Evolutionary conservation across 2,113 vertebrate genomes (phyloP).

Genomic region (Catharus minimus): DNA sequence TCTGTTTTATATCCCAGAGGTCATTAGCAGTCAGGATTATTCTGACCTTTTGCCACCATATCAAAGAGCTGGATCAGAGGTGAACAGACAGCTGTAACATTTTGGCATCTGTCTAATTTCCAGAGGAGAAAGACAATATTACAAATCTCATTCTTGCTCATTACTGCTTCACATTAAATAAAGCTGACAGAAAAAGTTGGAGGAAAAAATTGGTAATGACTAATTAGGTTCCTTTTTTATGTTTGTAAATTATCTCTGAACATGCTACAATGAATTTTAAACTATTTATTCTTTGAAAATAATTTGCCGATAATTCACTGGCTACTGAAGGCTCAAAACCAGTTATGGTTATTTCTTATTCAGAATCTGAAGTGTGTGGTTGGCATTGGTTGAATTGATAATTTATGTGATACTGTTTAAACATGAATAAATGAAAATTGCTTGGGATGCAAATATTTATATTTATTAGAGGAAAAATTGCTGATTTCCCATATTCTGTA

Average conservation of each 20-base stretch:
- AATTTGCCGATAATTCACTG: not conserved
- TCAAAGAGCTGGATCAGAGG: not conserved
- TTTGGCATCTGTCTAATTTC: not conserved
- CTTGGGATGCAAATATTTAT: conserved; percentile 5
- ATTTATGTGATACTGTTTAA: not conserved
- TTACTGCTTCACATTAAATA: not conserved
- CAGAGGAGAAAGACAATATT: not conserved
- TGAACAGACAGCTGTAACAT: not conserved
- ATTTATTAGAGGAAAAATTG: not conserved
- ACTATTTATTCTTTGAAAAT: not conserved
- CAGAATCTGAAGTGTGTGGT: not conserved
- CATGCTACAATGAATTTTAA: not conserved
- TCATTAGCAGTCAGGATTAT: not conserved
- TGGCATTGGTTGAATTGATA: not conserved
- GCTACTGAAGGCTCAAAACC: not conserved
- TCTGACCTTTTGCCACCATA: not conserved
- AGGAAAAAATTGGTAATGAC: not conserved
- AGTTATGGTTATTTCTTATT: not conserved
- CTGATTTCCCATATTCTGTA: not conserved
- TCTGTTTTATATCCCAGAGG: not conserved
- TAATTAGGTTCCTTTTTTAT: not conserved
- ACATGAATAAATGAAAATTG: not conserved
- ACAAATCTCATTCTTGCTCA: not conserved
- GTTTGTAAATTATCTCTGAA: not conserved
- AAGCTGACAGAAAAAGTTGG: not conserved